These are phyloP conservation scores for Lithosia quadra DNA, from an alignment of 2,888 invertebrate species.

Conservation along the genomic window DNA sequence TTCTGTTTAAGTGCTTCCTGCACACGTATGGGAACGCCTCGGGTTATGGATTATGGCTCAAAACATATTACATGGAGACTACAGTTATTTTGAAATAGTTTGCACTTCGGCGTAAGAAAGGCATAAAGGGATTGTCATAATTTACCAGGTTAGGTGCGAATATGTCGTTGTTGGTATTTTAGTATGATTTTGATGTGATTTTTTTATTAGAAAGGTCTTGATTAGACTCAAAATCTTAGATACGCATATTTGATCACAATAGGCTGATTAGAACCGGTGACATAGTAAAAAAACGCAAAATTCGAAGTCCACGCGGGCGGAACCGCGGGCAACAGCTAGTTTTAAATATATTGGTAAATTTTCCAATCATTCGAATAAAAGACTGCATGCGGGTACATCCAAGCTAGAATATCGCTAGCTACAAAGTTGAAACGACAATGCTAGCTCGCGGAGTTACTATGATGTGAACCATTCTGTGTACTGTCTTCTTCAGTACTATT, in stretches of 20 bases:
- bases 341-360: too few relatives aligned
- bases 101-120: conserved; percentile 6
- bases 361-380: too few relatives aligned
- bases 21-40: conserved; percentile 34
- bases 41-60: conserved; percentile 28
- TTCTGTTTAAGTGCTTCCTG: conserved; percentile 46
- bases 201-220: too few relatives aligned
- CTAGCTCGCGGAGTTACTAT: neutral
- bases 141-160: neutral
- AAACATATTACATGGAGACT: conserved; percentile 4
- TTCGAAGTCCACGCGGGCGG: too few relatives aligned
- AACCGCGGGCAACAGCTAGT: too few relatives aligned
- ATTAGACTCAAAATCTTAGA: too few relatives aligned
- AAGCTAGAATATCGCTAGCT: conserved; percentile 23
- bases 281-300: too few relatives aligned
- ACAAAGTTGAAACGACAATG: conserved; percentile 23
- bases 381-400: conserved; percentile 32
- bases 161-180: neutral
- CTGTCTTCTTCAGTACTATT: too few relatives aligned
- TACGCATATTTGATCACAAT: too few relatives aligned
- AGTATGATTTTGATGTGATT: too few relatives aligned
- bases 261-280: too few relatives aligned
- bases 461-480: conserved; percentile 17
- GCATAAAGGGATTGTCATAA: conserved; percentile 10
- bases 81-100: conserved; percentile 14